These are phyloP conservation scores for Adelges cooleyi DNA, from an alignment of 1,140 invertebrate genomes.

Conservation along the genomic window DNA sequence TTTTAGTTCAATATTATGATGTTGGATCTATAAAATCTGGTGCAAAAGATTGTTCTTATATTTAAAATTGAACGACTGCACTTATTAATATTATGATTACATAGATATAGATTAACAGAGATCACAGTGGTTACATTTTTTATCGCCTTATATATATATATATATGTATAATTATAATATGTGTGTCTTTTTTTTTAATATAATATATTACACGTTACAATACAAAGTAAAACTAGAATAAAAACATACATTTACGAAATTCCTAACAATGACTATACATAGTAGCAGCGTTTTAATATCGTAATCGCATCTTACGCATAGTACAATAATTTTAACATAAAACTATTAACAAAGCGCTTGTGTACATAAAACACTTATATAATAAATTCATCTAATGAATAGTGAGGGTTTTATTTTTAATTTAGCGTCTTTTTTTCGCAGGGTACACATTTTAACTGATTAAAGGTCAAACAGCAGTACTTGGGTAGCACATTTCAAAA, in stretches of 20 bases:
- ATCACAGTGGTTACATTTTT: conserved; percentile 24
- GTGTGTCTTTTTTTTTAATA: neutral
- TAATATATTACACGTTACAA: neutral
- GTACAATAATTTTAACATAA: conserved; percentile 1
- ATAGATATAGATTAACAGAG: conserved; percentile 16
- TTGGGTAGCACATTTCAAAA: neutral
- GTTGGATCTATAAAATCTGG: no score
- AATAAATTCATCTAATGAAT: conserved; percentile 6
- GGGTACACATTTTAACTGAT: no score
- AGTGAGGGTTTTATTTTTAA: neutral
- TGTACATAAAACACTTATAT: no score
- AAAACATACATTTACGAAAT: conserved; percentile 14
- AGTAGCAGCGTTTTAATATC: conserved; percentile 3
- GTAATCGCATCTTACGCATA: neutral
- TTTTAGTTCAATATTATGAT: conserved; percentile 7
- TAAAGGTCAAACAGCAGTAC: no score
- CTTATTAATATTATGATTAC: no score
- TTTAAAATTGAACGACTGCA: no score
- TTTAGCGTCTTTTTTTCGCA: no score
- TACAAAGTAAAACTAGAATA: conserved; percentile 13
- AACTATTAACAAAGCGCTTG: no score
- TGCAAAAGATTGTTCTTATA: no score
- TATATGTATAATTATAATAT: no score
- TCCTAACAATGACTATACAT: conserved; percentile 23
- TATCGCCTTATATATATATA: neutral